Evolutionary conservation across 1,140 invertebrate genomes (phyloP).

Genomic region (Magallana gigas): DNA sequence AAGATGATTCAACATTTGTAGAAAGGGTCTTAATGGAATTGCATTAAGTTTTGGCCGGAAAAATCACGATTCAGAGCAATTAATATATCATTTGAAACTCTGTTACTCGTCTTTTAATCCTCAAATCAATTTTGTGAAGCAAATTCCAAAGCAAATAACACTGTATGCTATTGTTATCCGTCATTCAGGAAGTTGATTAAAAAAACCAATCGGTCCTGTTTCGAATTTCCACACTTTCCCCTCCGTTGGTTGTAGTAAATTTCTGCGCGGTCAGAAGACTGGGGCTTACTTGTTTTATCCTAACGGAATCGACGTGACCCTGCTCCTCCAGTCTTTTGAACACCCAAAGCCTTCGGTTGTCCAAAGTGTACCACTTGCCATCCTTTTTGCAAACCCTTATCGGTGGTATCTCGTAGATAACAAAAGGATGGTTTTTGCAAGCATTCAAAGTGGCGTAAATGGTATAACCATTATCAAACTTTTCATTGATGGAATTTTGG

Average conservation of each 20-base stretch:
- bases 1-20: no score
- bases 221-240: no score
- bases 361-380: constrained; percentile 48
- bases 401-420: constrained; percentile 35
- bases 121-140: no score
- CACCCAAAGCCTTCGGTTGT: constrained; percentile 54
- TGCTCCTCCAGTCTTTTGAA: constrained; percentile 39
- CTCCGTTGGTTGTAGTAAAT: constrained; percentile 45
- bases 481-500: constrained; percentile 38
- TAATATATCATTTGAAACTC: no score
- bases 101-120: no score
- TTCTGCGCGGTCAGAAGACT: background rate
- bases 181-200: no score
- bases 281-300: background rate
- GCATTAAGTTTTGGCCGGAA: no score
- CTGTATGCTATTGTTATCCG: no score
- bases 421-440: background rate
- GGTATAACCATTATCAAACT: constrained; percentile 38
- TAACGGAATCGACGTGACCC: constrained; percentile 25
- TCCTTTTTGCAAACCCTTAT: constrained; percentile 41
- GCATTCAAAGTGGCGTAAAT: constrained; percentile 33
- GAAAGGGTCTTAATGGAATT: no score
- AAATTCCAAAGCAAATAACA: no score
- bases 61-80: no score
- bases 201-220: no score